Evolutionary conservation across 2,888 invertebrate genomes (phyloP), one percentile per base, ranked within the genome.

Genomic region (Drosophila kanekoi): DNA sequence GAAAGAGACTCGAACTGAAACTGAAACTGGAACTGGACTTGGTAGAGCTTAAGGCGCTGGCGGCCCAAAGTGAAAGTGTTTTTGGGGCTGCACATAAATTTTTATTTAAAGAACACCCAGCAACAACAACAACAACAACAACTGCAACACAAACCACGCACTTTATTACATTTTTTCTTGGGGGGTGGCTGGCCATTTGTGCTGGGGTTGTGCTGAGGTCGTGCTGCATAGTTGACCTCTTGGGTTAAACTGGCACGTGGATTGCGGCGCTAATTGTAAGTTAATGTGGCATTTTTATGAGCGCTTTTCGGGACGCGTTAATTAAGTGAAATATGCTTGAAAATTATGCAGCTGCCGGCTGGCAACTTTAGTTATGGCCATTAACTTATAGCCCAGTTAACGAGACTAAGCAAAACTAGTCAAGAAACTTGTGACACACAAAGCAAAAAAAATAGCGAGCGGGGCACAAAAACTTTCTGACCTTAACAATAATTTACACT

Each of bases 401-500:
- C 33, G 32, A 35, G 33, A 45, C 64, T 52, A 35, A 38, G 52
- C 4, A 45, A 64, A 70, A 72, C 72, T 70, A 81, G 58, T 45
- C 61, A 57, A 49, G 47, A 59, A 68, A 74, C 72, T 87, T 82
- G 77, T 63, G 47, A 40, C 49, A 40, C 33, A 32, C 14, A 18
- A n/a, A 18, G 20, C 33, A 58, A 11, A 43, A 16, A 18, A 28
- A n/a, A 52, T 33, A 32, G 43, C 18, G 35, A 41, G 28, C 28
- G 8, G 8, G 28, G 8, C 28, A 28, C 16, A 38, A 54, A 71
- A 89, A 86, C 80, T 89, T 85, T 89, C 58, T 88, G 89, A 85
- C 85, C 85, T 88, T 86, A 88, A 82, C 85, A 86, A 85, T 85
- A 89, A 85, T 85, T 85, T 85, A 85, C 85, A 85, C 85, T 89